phyloP scores from a whole-genome alignment of 1,140 invertebrate genomes.

The Saccostrea echinata region DNA sequence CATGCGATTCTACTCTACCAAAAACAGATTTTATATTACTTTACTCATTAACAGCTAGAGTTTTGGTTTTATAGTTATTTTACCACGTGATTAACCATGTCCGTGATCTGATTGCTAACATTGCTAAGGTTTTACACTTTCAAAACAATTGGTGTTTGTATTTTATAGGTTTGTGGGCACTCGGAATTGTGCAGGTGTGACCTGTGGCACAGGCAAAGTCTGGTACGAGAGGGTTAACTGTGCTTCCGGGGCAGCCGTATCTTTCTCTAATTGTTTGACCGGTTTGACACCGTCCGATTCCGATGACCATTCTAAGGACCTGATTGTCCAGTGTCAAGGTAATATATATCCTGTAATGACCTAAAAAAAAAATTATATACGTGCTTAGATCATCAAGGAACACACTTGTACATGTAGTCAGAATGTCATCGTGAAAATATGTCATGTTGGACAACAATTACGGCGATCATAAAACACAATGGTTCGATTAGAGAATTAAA shows the following conservation, averaged over 20 bases:
- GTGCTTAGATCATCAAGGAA: background rate
- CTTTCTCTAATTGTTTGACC: background rate
- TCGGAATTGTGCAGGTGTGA: background rate
- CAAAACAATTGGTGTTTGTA: background rate
- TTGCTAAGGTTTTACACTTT: background rate
- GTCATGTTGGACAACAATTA: background rate
- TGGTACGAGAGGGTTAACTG: background rate
- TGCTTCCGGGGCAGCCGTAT: background rate
- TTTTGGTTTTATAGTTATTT: background rate
- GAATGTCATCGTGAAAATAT: background rate
- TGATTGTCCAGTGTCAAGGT: background rate
- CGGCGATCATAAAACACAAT: background rate
- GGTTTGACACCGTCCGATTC: background rate
- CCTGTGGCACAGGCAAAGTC: background rate
- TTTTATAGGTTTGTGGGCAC: background rate
- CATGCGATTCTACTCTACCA: no score
- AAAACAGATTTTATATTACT: no score
- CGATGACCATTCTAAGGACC: background rate
- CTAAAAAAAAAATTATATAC: background rate
- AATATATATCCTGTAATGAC: background rate
- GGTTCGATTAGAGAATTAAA: no score
- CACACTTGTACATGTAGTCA: background rate
- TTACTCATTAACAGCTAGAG: no score
- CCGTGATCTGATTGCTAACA: background rate
- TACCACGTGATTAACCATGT: background rate